Evolutionary conservation across 2,797 vertebrate species (phyloP).

Genomic region (Bucorvus abyssinicus): DNA sequence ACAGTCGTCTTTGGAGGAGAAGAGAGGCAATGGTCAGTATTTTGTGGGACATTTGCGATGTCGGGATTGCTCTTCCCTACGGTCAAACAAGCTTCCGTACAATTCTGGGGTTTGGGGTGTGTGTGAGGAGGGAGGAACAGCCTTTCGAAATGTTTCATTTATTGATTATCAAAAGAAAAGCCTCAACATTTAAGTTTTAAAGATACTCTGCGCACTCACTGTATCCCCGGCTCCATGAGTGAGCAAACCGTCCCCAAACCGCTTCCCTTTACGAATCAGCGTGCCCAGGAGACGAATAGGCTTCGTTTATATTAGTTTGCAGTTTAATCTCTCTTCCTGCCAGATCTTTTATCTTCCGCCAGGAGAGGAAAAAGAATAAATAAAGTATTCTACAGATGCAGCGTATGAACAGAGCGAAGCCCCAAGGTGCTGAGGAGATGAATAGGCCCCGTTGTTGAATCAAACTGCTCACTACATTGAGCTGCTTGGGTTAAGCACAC

Average conservation of each 20-base stretch:
- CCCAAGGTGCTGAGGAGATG: conserved; percentile 65
- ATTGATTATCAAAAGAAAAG: conserved; percentile 41
- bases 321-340: conserved; percentile 76
- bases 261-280: conserved; percentile 42
- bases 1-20: not conserved
- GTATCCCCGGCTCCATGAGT: conserved; percentile 10
- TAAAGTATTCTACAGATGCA: conserved; percentile 67
- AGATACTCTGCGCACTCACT: conserved; percentile 31
- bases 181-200: conserved; percentile 64
- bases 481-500: conserved; percentile 50
- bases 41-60: not conserved
- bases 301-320: conserved; percentile 74
- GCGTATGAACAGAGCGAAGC: conserved; percentile 56
- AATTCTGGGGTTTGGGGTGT: not conserved
- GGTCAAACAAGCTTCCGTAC: not conserved
- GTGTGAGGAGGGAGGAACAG: not conserved
- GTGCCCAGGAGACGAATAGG: conserved; percentile 67
- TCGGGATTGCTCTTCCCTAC: not conserved
- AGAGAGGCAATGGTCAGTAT: not conserved
- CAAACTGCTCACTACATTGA: conserved; percentile 63
- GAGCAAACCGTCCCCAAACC: conserved; percentile 42
- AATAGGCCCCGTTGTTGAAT: conserved; percentile 65
- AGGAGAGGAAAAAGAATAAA: conserved; percentile 67
- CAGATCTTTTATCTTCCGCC: conserved; percentile 73
- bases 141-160: conserved; percentile 33